These are phyloP conservation scores for Pristis pectinata DNA, from an alignment of 2,797 vertebrate species.

Conservation along the genomic window DNA sequence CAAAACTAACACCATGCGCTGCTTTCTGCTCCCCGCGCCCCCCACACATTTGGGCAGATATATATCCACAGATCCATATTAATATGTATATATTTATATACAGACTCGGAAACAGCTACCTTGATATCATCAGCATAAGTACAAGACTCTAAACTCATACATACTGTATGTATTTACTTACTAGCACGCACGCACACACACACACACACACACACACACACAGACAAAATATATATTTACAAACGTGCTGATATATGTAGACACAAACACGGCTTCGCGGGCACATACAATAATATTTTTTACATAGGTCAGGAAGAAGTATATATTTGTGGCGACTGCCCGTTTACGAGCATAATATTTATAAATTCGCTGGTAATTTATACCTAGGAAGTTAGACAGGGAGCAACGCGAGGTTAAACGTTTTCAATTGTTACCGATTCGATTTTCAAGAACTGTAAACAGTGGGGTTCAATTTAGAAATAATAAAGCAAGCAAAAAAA, in stretches of 20 bases:
- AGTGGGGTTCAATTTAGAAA: not conserved
- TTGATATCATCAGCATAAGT: not conserved
- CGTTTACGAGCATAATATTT: not conserved
- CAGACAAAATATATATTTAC: not conserved
- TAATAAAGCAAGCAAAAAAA: not conserved
- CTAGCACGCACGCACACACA: not conserved
- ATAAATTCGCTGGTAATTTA: not conserved
- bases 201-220: not conserved
- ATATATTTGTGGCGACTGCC: not conserved
- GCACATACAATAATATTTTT: not conserved
- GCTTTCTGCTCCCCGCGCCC: too few species aligned
- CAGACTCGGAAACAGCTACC: not conserved
- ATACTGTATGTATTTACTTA: too few species aligned
- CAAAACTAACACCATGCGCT: too few species aligned
- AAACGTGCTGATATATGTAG: not conserved
- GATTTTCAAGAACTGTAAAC: not conserved
- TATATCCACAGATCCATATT: not conserved
- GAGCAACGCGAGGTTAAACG: not conserved
- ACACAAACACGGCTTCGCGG: not conserved
- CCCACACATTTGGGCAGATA: not conserved
- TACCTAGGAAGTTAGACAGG: not conserved
- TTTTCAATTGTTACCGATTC: not conserved
- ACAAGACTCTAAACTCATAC: not conserved
- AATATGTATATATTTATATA: not conserved
- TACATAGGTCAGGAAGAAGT: not conserved